phyloP scores from a whole-genome alignment of 2,797 vertebrate species.

The Sphenodon punctatus region DNA sequence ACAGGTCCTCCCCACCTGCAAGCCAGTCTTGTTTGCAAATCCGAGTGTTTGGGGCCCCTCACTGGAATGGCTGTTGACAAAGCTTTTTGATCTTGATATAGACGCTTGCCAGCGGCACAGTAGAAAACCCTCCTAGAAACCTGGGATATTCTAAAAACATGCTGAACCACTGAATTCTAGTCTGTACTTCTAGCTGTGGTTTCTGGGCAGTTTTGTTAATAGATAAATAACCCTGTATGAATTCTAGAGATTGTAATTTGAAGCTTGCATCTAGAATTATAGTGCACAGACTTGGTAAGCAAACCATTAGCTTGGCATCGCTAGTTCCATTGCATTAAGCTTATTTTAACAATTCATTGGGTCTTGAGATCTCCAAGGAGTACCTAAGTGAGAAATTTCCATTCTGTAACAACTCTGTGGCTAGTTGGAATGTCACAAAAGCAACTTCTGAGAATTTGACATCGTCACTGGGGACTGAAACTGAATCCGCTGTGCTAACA shows the following conservation, averaged over 20 bases:
- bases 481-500: not conserved
- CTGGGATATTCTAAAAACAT: too few relatives aligned
- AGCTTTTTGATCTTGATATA: not conserved
- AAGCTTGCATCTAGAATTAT: too few relatives aligned
- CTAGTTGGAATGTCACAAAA: not conserved
- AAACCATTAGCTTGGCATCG: too few relatives aligned
- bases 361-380: not conserved
- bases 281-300: too few relatives aligned
- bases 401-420: not conserved
- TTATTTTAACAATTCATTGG: not conserved
- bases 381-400: fast-evolving
- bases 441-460: not conserved
- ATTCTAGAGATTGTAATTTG: too few relatives aligned
- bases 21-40: not conserved
- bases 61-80: not conserved
- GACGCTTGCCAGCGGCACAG: too few relatives aligned
- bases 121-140: too few relatives aligned
- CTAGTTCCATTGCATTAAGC: too few relatives aligned
- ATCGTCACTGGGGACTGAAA: not conserved
- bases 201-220: too few relatives aligned
- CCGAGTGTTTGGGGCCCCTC: not conserved
- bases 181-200: too few relatives aligned
- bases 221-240: too few relatives aligned
- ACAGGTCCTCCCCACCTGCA: not conserved
- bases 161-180: too few relatives aligned